Evolutionary conservation across 2,888 invertebrate species (phyloP).

Genomic region (Orthonevra nobilis): DNA sequence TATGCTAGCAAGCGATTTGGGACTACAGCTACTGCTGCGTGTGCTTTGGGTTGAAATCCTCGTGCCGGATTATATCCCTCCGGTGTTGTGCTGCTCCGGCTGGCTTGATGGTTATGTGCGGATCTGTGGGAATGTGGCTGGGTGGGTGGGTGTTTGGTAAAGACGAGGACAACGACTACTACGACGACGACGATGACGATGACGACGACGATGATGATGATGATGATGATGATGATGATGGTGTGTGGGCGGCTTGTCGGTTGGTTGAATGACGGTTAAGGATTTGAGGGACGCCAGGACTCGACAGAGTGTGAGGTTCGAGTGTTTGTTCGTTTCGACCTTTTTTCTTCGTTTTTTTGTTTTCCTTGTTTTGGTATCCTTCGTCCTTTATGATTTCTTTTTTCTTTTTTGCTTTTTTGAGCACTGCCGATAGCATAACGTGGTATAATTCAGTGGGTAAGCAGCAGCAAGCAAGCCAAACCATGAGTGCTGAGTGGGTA

Average conservation of each 20-base stretch:
- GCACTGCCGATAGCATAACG: conserved; percentile 69
- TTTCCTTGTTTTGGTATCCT: conserved; percentile 61
- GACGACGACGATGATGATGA: conserved; percentile 52
- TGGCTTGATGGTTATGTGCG: conserved; percentile 58
- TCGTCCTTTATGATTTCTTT: no score
- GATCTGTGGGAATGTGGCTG: conserved; percentile 59
- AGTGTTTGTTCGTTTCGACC: conserved; percentile 70
- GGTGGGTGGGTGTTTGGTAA: conserved; percentile 74
- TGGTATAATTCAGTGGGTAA: conserved; percentile 71
- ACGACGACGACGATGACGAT: conserved; percentile 44
- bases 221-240: conserved; percentile 68
- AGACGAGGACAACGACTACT: conserved; percentile 71
- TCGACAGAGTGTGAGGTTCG: conserved; percentile 59
- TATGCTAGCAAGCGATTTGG: conserved; percentile 63
- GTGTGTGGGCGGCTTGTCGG: conserved; percentile 77
- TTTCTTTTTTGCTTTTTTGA: conserved; percentile 44
- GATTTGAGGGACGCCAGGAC: conserved; percentile 60
- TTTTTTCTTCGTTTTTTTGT: conserved; percentile 36
- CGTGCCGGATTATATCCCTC: conserved; percentile 73
- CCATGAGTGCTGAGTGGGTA: conserved; percentile 67
- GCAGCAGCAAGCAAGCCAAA: conserved; percentile 67
- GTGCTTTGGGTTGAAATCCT: conserved; percentile 71
- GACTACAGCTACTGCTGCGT: conserved; percentile 65
- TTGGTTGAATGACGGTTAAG: conserved; percentile 73
- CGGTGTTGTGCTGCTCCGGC: conserved; percentile 54